Percentiles rank a stretch among this genome's conserved stretches.
Conservation (phyloP, 2,888 invertebrate genomes). For the Pocota personata region DNA sequence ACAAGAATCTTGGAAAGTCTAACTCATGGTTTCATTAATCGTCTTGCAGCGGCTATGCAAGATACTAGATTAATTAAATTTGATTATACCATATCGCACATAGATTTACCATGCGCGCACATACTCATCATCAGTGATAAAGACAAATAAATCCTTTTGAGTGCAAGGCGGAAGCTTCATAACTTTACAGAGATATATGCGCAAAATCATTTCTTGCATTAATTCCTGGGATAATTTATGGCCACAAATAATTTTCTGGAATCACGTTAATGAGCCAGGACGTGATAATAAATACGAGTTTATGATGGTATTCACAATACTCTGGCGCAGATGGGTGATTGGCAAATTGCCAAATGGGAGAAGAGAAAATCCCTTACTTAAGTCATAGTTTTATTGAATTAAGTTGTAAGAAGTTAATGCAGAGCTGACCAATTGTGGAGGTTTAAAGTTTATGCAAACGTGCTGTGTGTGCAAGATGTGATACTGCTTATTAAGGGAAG, state of each 20-base stretch:
- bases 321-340: neutral
- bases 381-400: neutral
- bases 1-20: conserved; percentile 36
- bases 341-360: conserved; percentile 15
- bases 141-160: conserved; percentile 72
- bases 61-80: conserved; percentile 66
- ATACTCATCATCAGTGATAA: conserved; percentile 17
- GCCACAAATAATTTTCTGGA: conserved; percentile 59
- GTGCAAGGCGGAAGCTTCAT: conserved; percentile 60
- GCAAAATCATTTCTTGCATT: conserved; percentile 55
- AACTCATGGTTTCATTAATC: conserved; percentile 40
- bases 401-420: neutral
- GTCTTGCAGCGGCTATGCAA: neutral
- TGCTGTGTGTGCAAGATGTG: no score
- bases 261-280: conserved; percentile 67
- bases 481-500: no score
- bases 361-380: neutral
- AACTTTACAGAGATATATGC: neutral
- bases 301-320: neutral
- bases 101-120: conserved; percentile 20
- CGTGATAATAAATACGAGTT: conserved; percentile 10
- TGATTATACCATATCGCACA: conserved; percentile 42
- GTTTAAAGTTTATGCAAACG: no score
- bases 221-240: conserved; percentile 65
- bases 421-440: neutral